Evolutionary conservation across 2,797 vertebrate genomes (phyloP), one percentile per base, ranked within the genome.

Genomic region (Tarsius wallacei): DNA sequence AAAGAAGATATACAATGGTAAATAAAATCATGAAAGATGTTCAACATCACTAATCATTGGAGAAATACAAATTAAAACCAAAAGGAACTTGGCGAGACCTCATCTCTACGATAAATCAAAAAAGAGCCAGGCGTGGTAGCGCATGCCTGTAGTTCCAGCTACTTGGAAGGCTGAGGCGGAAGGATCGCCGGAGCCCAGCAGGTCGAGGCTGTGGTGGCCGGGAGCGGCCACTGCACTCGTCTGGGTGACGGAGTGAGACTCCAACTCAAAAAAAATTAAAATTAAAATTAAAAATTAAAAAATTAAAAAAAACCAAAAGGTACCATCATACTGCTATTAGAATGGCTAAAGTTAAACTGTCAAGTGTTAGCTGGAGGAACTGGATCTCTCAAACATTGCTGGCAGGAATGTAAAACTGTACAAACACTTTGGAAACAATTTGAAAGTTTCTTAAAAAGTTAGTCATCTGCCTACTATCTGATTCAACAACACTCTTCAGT

Each of bases 11-110:
- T 14, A 82, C 21, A 12, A 70, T 68, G 21, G 77, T 11, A 87
- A 92, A 94, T 85, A 95, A 76, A 49, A 76, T 77, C 47, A 78
- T 4, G 31, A 55, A 77, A 78, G 76, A 55, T 78, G 71, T 22
- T 83, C 63, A 77, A 84, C 21, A 71, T 76, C 36, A 91, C 49
- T 64, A 55, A 78, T 78, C 31, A n/a, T 7, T 51, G 76, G 70
- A 42, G 53, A 84, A 92, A 95, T 77, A 28, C 42, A 77, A 88
- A 88, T 64, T 33, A 82, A 84, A 91, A 92, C 33, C 12, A 90
- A 6, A 76, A 85, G 51, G 81, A n/a, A n/a, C n/a, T n/a, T n/a
- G n/a, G n/a, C n/a, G n/a, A n/a, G n/a, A n/a, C n/a, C n/a, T n/a
- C n/a, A n/a, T n/a, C n/a, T n/a, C n/a, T n/a, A n/a, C n/a, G n/a